Conservation (phyloP, 1,140 invertebrate species). For the Papilio helenus region DNA sequence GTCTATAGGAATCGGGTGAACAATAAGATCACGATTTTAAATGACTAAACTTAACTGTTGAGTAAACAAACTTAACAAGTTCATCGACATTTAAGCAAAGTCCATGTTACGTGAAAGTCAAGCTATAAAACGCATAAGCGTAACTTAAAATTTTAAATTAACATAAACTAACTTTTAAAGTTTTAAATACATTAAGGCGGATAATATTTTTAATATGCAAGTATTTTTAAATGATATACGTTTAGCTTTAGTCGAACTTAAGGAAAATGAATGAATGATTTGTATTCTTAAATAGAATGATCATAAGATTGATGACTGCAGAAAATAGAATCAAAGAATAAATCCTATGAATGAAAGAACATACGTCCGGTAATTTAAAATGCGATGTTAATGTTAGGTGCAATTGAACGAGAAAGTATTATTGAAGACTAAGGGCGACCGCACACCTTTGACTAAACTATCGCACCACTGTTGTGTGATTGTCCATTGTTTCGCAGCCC, state of each 20-base stretch:
- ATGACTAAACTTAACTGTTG: not conserved
- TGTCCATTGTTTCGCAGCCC: too few relatives aligned
- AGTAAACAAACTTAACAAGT: not conserved
- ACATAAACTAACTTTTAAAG: not conserved
- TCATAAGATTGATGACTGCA: slow-evolving; percentile 4
- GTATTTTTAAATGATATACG: not conserved
- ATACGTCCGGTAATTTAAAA: not conserved
- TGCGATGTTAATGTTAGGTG: not conserved
- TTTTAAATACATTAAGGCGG: not conserved
- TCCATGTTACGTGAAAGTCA: not conserved
- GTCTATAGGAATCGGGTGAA: not conserved
- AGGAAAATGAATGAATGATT: slow-evolving; percentile 1
- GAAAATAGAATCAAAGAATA: slow-evolving; percentile 6
- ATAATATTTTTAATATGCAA: not conserved
- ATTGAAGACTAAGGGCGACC: not conserved
- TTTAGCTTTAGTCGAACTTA: not conserved
- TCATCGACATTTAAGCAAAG: not conserved
- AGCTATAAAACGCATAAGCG: not conserved
- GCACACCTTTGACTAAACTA: too few relatives aligned
- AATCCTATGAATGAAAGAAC: not conserved
- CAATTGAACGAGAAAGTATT: not conserved
- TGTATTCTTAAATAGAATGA: not conserved
- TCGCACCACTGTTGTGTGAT: too few relatives aligned
- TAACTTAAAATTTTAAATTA: not conserved
- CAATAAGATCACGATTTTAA: not conserved